These are phyloP conservation scores for Sphyrna mokarran DNA, from an alignment of 2,113 vertebrate species.

Conservation along the genomic window DNA sequence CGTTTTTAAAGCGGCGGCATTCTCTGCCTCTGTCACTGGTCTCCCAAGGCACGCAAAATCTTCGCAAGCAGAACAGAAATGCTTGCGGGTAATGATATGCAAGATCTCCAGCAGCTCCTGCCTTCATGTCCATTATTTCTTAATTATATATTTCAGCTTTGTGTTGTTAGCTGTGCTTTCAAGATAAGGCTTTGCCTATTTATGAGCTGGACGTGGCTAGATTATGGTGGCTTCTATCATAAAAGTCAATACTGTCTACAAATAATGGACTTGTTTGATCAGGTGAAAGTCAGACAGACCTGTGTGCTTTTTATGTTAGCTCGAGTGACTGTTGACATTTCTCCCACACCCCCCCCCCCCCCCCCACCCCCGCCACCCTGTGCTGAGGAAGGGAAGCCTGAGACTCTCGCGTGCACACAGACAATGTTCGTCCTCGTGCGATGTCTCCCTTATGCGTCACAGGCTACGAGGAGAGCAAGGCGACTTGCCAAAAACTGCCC, in stretches of 20 bases:
- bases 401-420: constrained; percentile 47
- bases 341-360: constrained; percentile 38
- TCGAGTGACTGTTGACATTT: constrained; percentile 42
- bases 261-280: constrained; percentile 45
- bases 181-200: constrained; percentile 51
- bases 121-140: background rate
- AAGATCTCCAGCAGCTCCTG: background rate
- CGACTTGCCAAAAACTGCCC: constrained; percentile 43
- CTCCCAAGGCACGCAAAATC: background rate
- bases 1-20: background rate
- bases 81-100: background rate
- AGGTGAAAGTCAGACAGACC: constrained; percentile 45
- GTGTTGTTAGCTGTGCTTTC: constrained; percentile 40
- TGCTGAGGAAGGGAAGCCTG: constrained; percentile 40
- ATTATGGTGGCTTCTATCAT: constrained; percentile 43
- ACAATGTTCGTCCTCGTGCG: constrained; percentile 50
- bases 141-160: background rate
- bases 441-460: constrained; percentile 52
- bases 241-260: constrained; percentile 43
- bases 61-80: too few relatives aligned
- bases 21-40: too few relatives aligned
- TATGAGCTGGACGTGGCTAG: constrained; percentile 38
- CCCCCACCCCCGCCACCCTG: constrained; percentile 38
- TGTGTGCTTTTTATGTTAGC: constrained; percentile 40
- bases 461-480: constrained; percentile 54